Base-by-base conservation (phyloP, 2,888 invertebrate species). In the Labia minor region DNA sequence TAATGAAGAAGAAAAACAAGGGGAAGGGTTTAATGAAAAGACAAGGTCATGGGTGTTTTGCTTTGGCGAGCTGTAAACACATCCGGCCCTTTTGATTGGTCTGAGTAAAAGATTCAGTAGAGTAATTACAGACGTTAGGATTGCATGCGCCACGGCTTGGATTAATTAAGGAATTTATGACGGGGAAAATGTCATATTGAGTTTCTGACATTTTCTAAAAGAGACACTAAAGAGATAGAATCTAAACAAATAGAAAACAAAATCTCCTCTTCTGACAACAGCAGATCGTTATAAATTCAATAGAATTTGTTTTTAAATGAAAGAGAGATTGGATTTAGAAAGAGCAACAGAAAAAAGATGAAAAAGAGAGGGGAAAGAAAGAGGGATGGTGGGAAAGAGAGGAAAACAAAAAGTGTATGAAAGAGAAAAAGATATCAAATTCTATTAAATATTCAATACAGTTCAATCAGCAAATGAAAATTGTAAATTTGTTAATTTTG, bases 1-100 rank as follows among this genome's bases (percentile, higher is more conserved):
- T 49, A 14, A 49, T 49, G 49, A 49, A 49, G 49, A 49, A 49
- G 49, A 49, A 49, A 49, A 49, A 49, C 49, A 49, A 49, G 49
- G 49, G 33, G 49, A 16, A 16, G 49, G 49, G n/a, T 49, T 49
- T 49, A 49, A 11, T 49, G 49, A 49, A 49, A 49, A 49, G 49
- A 49, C 49, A 49, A 49, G 49, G 49, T 49, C 49, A 49, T 14
- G 8, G 16, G 49, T 4, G 49, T 49, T 49, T 49, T 49, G 49
- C 49, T 49, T 49, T 49, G 3, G 49, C 3, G 49, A 49, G 16
- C n/a, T 49, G 49, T 49, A 49, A 49, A 49, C 49, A 49, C 49
- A 49, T 49, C 49, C 49, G 49, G 49, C 49, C 14, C 49, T 11
- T 49, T 49, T 49, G 49, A 14, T 10, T 10, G 4, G 49, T 2